A percentile compares a stretch with the other conserved stretches of the same genome.
Conservation (phyloP, 2,797 vertebrate species). For the Aldrovandia affinis region DNA sequence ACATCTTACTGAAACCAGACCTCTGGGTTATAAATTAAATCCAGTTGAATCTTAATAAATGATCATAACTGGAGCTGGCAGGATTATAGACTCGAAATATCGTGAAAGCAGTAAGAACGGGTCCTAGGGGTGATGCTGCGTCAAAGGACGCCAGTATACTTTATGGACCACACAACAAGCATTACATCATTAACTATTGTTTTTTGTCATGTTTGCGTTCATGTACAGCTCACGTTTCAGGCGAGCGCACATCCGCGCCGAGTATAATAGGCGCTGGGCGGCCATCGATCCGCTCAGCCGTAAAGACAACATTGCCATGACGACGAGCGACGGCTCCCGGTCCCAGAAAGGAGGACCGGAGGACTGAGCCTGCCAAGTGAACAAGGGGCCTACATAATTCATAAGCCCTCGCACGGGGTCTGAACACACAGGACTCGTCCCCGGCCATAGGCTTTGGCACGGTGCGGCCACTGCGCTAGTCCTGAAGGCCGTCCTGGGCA, state of each 20-base stretch:
- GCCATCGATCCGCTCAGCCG: constrained; percentile 59
- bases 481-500: neutral
- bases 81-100: neutral
- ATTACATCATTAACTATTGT: neutral
- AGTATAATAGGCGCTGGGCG: constrained; percentile 76
- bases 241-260: constrained; percentile 76
- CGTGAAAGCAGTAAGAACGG: neutral
- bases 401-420: constrained; percentile 21
- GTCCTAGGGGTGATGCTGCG: neutral
- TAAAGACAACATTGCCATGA: constrained; percentile 73
- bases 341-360: constrained; percentile 72
- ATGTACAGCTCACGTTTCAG: constrained; percentile 49
- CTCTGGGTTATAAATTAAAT: neutral
- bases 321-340: constrained; percentile 74
- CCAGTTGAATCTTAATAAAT: neutral
- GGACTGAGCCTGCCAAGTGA: constrained; percentile 47
- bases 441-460: neutral
- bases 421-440: constrained; percentile 1
- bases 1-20: neutral
- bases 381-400: constrained; percentile 6
- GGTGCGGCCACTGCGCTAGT: neutral
- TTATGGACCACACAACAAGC: neutral
- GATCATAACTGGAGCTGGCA: neutral
- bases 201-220: neutral
- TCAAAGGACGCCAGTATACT: neutral